phyloP scores from a whole-genome alignment of 2,113 vertebrate species.

The Tachycineta bicolor region DNA sequence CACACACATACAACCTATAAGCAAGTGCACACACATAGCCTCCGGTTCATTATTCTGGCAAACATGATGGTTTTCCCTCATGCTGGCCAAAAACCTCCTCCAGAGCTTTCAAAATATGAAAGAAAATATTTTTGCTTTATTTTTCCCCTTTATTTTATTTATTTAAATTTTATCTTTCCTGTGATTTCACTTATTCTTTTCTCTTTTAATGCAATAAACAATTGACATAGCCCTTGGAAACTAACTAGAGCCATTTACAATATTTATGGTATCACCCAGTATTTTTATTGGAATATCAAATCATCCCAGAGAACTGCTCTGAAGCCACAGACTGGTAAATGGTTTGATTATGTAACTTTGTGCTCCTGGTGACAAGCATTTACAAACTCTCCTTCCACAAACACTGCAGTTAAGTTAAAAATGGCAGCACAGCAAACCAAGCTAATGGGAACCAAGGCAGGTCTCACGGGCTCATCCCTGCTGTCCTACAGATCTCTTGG shows the following conservation, averaged over 20 bases:
- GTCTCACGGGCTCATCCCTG: background rate
- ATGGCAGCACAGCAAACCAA: background rate
- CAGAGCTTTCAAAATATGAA: conserved; percentile 2
- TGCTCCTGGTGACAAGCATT: background rate
- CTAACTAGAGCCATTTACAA: conserved; percentile 35
- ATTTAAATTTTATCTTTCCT: conserved; percentile 17
- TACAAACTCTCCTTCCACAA: background rate
- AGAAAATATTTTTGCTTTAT: conserved; percentile 51
- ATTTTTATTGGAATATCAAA: conserved; percentile 23
- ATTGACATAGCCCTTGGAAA: conserved; percentile 40
- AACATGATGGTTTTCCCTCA: background rate
- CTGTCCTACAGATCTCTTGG: background rate
- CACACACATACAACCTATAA: background rate
- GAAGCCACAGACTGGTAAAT: background rate
- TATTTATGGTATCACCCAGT: conserved; percentile 40
- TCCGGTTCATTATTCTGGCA: rapidly evolving
- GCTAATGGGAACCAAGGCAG: background rate
- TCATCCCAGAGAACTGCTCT: conserved; percentile 3
- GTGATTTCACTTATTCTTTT: conserved; percentile 1
- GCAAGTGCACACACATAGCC: background rate
- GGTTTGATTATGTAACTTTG: conserved; percentile 19
- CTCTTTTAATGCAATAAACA: background rate
- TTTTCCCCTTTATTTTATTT: conserved; percentile 31
- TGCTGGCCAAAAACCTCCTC: conserved; percentile 4
- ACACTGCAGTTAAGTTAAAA: background rate